These are phyloP conservation scores for Hestina assimilis DNA, from an alignment of 1,140 invertebrate genomes.

Conservation along the genomic window DNA sequence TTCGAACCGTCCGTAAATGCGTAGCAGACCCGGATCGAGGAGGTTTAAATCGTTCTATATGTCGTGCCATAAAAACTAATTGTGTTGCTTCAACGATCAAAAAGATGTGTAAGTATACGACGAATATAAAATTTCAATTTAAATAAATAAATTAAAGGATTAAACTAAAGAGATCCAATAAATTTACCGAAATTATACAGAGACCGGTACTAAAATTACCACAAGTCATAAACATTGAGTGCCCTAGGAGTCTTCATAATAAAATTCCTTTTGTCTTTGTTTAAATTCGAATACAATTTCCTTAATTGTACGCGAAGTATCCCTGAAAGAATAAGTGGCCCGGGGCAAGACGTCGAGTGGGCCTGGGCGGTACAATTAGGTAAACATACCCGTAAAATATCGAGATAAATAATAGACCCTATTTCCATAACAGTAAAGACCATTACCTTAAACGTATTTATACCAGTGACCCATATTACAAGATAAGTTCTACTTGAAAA, in stretches of 20 bases:
- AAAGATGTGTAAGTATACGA: too few species aligned
- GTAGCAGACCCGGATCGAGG: too few species aligned
- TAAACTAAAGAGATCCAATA: too few species aligned
- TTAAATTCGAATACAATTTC: slow-evolving; percentile 51
- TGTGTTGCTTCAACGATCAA: too few species aligned
- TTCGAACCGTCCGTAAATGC: too few species aligned
- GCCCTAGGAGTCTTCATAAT: slow-evolving; percentile 26
- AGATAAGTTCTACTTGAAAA: not conserved
- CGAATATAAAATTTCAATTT: too few species aligned
- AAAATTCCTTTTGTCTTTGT: slow-evolving; percentile 32
- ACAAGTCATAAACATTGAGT: not conserved
- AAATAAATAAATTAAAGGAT: too few species aligned
- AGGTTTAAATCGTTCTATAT: too few species aligned
- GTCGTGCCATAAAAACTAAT: too few species aligned
- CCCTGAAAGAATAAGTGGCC: slow-evolving; percentile 37
- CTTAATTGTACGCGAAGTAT: slow-evolving; percentile 48
- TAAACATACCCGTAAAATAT: not conserved
- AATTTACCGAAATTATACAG: too few species aligned
- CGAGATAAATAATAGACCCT: slow-evolving; percentile 7
- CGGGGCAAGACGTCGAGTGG: slow-evolving; percentile 7
- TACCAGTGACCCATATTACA: not conserved
- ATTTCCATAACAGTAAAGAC: not conserved
- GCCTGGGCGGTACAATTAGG: not conserved
- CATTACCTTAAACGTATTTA: not conserved
- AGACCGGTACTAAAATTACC: not conserved